Base-by-base conservation (phyloP, 1,140 invertebrate genomes). In the Diabrotica virgifera region DNA sequence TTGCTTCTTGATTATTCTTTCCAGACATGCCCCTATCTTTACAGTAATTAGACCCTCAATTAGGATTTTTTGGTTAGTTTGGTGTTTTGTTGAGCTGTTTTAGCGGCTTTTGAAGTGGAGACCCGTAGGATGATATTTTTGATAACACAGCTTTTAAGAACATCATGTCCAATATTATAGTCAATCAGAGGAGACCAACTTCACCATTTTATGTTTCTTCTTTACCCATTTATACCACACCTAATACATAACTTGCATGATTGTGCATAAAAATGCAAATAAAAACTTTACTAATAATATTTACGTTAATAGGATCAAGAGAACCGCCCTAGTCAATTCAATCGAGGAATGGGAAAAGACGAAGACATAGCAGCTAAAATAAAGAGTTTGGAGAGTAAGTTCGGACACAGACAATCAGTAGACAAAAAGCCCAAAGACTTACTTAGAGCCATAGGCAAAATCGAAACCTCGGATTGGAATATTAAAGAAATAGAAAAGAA, bases 401-500 rank as follows among this genome's bases (percentile, higher is more conserved):
- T 88, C 38, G 78, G 84, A 71, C 81, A 89, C 72, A 80, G 82
- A 58, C 77, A 82, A 6, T 72, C 80, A 1, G 79, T 82, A 1
- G 86, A 91, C 3, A 91, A 92, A 71, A 95, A 94, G 76, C 92
- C 91, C 0, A 92, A 90, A 80, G 93, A 95, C 80, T 81, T 96
- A 53, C 82, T 93, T 75, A 83, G 93, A 61, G 90, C 92, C 13
- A 94, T 96, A 65, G 93, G 92, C 70, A 94, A 93, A 82, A 92
- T 96, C 60, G 91, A 95, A 74, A 89, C 89, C 68, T 91, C 86
- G 52, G 94, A 97, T 80, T 97, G 94, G 94, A 95, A 96, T 79
- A 87, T 96, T 5, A 91, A 92, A 68, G 88, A 93, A 77, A 93
- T 96, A 35, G 93, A 95, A 74, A 91, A 93, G 72, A 95, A 96